phyloP scores from a whole-genome alignment of 2,113 vertebrate species.

The Pterocles gutturalis region DNA sequence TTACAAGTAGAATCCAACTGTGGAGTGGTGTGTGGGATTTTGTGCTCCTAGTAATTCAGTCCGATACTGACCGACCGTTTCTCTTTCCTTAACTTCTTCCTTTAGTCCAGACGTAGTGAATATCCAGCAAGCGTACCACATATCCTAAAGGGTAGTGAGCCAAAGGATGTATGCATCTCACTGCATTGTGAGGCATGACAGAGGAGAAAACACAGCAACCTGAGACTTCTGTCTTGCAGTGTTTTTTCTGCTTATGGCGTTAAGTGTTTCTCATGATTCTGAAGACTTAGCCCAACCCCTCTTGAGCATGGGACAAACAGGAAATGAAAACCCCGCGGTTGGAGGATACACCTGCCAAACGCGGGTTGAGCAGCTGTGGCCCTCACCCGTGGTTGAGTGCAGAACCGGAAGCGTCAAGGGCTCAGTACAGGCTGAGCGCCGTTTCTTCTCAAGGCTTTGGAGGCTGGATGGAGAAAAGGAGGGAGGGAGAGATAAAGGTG shows the following conservation, averaged over 20 bases:
- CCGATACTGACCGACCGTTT: accelerated
- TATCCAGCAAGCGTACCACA: not conserved
- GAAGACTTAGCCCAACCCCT: constrained; percentile 28
- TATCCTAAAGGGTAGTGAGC: not conserved
- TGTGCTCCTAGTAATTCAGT: not conserved
- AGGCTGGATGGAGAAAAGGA: not conserved
- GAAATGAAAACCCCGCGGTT: constrained; percentile 57
- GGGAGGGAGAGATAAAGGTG: not conserved
- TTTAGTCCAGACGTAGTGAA: not conserved
- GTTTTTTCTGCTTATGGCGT: not conserved
- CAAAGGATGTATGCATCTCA: not conserved
- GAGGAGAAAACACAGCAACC: not conserved
- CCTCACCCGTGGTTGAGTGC: constrained; percentile 19
- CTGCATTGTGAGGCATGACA: not conserved
- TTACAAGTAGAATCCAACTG: not conserved
- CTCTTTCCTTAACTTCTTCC: not conserved
- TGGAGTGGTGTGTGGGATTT: not conserved
- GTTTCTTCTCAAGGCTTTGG: not conserved
- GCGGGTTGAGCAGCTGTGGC: constrained; percentile 44
- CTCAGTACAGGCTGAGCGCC: not conserved
- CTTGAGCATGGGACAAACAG: constrained; percentile 61
- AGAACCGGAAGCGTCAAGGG: not conserved
- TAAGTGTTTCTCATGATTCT: constrained; percentile 2
- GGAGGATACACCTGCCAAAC: constrained; percentile 72
- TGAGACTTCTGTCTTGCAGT: not conserved